Evolutionary conservation across 2,888 invertebrate species (phyloP), one percentile per base, ranked within the genome.

Genomic region (Chrysolina americana): DNA sequence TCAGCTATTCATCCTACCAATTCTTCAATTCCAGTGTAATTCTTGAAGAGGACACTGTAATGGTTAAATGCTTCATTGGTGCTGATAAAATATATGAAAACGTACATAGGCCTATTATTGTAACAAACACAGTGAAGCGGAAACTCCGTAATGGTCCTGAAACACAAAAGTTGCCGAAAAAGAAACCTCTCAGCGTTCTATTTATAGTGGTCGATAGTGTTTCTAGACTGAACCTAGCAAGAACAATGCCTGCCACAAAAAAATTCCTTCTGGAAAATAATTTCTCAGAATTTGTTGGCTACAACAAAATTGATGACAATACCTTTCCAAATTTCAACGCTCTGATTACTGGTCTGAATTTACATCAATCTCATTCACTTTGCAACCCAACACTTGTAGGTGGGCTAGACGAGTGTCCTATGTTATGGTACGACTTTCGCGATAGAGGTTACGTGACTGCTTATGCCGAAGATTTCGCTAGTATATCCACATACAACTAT

Each of bases 311-410:
- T 76, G 96, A 93, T 9, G 97, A 97, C 84, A 97, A 97, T 83
- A 97, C 97, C 0, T 96, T 95, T 84, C 96, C 97, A 0, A 98
- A 98, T 87, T 87, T 98, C 66, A 94, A 96, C 91, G 95, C 96
- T 0, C 90, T 94, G 62, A 89, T 95, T 15, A 93, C 94, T 0
- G 97, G 97, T 0, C 89, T 91, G 75, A 85, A 88, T 73, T 68
- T 76, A 53, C 41, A 41, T 15, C 65, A 68, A 59, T 71, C 68
- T 2, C 0, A 68, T 77, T 86, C 88, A 21, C 90, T 91, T 36
- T 90, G 91, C 79, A 86, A 88, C 41, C 90, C 91, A n/a, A 90
- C 65, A 69, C 84, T 85, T 48, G 65, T 88, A 68, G 90, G 90
- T 85, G 91, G 91, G 59, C 85, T 93, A 65, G 95, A 96, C 81